Evolutionary conservation across 2,797 vertebrate species (phyloP).

Genomic region (Diplodus puntazzo): DNA sequence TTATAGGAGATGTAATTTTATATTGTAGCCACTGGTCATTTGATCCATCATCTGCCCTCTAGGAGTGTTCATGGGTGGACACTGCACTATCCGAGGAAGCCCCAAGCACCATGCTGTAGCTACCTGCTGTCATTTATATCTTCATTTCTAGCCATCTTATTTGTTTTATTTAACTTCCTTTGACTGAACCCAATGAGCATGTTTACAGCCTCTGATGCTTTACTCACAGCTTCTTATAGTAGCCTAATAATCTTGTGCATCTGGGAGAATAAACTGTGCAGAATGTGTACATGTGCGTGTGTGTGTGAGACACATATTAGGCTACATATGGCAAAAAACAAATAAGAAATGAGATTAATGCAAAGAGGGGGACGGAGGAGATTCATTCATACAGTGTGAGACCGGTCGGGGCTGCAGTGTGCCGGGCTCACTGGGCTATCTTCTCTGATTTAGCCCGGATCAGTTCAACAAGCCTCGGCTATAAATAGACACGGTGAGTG

Average conservation of each 20-base stretch:
- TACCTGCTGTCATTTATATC: no score
- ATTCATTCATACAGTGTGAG: neutral
- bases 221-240: neutral
- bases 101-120: neutral
- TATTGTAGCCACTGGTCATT: conserved; percentile 21
- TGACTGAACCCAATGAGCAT: neutral
- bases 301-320: neutral
- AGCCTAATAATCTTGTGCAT: neutral
- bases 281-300: neutral
- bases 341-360: neutral
- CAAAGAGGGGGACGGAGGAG: no score
- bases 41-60: conserved; percentile 11
- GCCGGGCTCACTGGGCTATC: conserved; percentile 9
- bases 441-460: conserved; percentile 39
- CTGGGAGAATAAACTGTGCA: neutral
- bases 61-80: neutral
- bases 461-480: conserved; percentile 45
- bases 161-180: neutral
- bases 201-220: neutral
- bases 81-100: neutral
- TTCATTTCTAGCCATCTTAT: neutral
- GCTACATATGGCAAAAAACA: neutral
- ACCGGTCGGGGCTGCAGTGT: conserved; percentile 18
- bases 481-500: conserved; percentile 62
- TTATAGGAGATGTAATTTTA: conserved; percentile 4